Base-by-base conservation (phyloP, 2,888 invertebrate species). In the Monochamus alternatus region DNA sequence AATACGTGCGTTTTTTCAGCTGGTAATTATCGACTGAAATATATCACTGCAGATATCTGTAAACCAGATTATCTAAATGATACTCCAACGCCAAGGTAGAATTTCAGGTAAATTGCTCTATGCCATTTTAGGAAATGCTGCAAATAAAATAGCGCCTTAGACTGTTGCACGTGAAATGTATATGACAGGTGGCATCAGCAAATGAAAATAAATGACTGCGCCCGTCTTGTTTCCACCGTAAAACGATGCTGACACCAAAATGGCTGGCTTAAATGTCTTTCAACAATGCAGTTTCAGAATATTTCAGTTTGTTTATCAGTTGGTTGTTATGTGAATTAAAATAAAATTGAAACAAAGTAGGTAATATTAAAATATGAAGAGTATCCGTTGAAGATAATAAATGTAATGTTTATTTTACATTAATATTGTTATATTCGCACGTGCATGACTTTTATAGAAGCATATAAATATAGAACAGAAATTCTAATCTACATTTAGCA, bases 161-260 rank as follows among this genome's bases (percentile, higher is more conserved):
- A 22, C 55, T 55, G 55, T 55, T 55, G 55, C 55, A 55, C 55
- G 38, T n/a, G 31, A 38, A 31, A 60, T 60, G 60, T 38, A 60
- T 60, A 60, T 60, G 60, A 38, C 38, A 32, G 60, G 60, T 32
- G n/a, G 60, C 60, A 60, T 60, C 60, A 38, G 31, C 30, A 9
- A 32, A 60, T 60, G 60, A 32, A 60, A 60, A 60, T 60, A 31
- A 60, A 60, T 60, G 60, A 38, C 31, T 30, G 58, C 31, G 12
- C 32, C 32, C 10, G 38, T 60, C 60, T 32, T 9, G 22, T 31
- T 55, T 55, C n/a, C 60, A 30, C 32, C 60, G 38, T 60, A 38
- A 60, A 60, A 38, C 31, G 60, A n/a, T 31, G 31, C 60, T 38
- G 60, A 60, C 60, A 60, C 12, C 38, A 31, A 60, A 30, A 60